Percentiles rank a stretch among this genome's conserved stretches.
phyloP scores from a whole-genome alignment of 2,797 vertebrate species.

The Emydoidea blandingii region DNA sequence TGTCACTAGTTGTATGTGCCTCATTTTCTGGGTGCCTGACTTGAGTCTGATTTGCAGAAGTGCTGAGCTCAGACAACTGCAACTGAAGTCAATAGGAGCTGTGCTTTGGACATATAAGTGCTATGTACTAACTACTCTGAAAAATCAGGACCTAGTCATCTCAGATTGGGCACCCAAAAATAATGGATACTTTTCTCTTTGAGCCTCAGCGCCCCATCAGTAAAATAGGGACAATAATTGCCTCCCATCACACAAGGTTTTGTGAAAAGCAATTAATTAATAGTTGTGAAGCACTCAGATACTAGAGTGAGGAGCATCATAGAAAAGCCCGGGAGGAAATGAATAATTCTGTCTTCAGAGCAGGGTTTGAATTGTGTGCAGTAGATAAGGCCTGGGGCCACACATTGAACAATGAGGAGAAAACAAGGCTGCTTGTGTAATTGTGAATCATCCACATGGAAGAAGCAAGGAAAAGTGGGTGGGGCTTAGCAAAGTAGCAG shows the following conservation, averaged over 20 bases:
- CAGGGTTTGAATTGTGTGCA: not conserved
- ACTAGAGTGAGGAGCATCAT: not conserved
- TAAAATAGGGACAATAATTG: not conserved
- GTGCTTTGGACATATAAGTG: not conserved
- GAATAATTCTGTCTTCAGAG: not conserved
- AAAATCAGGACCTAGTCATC: not conserved
- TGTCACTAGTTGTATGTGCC: not conserved
- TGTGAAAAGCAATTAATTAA: not conserved
- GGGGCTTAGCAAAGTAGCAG: not conserved
- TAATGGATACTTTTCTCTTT: not conserved
- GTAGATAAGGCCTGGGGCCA: too few species aligned
- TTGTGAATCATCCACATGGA: not conserved
- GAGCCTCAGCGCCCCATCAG: not conserved
- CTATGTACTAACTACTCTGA: not conserved
- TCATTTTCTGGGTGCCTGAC: not conserved
- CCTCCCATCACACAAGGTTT: not conserved
- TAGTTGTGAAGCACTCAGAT: not conserved
- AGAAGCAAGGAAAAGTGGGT: not conserved
- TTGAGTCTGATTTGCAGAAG: not conserved
- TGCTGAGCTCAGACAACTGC: not conserved
- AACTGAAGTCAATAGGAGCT: not conserved
- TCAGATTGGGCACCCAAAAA: not conserved
- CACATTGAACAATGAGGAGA: not conserved
- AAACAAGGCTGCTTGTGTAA: not conserved
- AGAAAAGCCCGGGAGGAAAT: not conserved